A percentile compares a stretch with the other conserved stretches of the same genome.
phyloP scores from a whole-genome alignment of 2,888 invertebrate genomes.

The Leistus spinibarbis region DNA sequence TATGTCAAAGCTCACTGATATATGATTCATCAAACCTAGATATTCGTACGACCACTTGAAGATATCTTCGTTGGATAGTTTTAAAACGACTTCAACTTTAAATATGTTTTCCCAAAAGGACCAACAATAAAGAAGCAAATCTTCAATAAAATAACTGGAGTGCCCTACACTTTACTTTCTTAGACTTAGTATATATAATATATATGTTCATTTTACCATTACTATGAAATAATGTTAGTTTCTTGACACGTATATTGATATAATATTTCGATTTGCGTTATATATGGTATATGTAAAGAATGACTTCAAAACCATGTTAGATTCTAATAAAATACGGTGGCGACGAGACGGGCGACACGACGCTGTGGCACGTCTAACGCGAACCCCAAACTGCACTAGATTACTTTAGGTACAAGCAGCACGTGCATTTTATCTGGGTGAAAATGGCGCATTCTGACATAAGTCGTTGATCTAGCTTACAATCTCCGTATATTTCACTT shows the following conservation, averaged over 20 bases:
- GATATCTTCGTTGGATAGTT: too few species aligned
- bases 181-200: too few species aligned
- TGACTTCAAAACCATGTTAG: neutral
- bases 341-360: too few species aligned
- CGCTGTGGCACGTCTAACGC: neutral
- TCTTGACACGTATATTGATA: neutral
- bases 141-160: too few species aligned
- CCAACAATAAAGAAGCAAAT: too few species aligned
- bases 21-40: too few species aligned
- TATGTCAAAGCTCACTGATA: too few species aligned
- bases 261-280: neutral
- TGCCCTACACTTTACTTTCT: too few species aligned
- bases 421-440: conserved; percentile 21
- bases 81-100: too few species aligned
- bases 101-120: too few species aligned
- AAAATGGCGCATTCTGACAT: conserved; percentile 9
- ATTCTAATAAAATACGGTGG: neutral
- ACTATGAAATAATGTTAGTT: neutral
- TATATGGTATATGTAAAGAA: neutral
- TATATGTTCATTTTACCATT: too few species aligned
- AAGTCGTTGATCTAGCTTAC: conserved; percentile 2
- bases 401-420: neutral
- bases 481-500: neutral
- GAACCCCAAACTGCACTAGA: conserved; percentile 16
- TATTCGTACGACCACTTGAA: too few species aligned